These are phyloP conservation scores for Platycheirus rosarum DNA, from an alignment of 2,888 invertebrate genomes.

Conservation along the genomic window DNA sequence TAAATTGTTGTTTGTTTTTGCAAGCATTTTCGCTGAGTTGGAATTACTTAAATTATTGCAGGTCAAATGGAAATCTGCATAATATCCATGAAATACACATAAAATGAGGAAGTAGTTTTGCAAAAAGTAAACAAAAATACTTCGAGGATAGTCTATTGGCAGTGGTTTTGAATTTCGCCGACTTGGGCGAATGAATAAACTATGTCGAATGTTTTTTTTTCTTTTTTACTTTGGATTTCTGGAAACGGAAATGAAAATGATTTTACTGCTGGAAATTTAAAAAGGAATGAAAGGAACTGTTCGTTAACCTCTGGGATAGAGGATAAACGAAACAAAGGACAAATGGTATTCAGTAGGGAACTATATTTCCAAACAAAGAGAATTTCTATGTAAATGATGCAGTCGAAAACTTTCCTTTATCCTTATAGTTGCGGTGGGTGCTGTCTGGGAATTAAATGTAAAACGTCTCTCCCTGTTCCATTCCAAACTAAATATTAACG, in stretches of 20 bases:
- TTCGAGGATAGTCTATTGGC: slow-evolving; percentile 18
- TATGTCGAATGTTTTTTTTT: background rate
- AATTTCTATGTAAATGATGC: background rate
- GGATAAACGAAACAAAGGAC: slow-evolving; percentile 46
- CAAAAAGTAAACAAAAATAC: slow-evolving; percentile 24
- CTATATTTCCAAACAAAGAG: slow-evolving; percentile 22
- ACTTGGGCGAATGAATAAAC: slow-evolving; percentile 41
- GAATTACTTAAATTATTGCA: slow-evolving; percentile 35
- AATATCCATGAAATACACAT: slow-evolving; percentile 24
- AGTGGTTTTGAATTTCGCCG: slow-evolving; percentile 46
- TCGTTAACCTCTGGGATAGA: slow-evolving; percentile 52
- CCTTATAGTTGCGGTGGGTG: slow-evolving; percentile 4
- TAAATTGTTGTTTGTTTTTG: slow-evolving; percentile 49
- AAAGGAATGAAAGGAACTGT: slow-evolving; percentile 13
- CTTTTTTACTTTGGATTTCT: slow-evolving; percentile 1
- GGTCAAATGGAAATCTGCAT: slow-evolving; percentile 36
- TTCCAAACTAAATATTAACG: slow-evolving; percentile 6
- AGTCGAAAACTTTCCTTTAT: slow-evolving; percentile 42
- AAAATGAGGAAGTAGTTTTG: slow-evolving; percentile 25
- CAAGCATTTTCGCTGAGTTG: slow-evolving; percentile 49
- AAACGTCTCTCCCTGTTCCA: slow-evolving; percentile 13
- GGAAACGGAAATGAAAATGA: no score
- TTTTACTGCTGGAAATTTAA: slow-evolving; percentile 26
- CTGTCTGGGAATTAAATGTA: slow-evolving; percentile 14
- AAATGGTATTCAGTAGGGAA: slow-evolving; percentile 30